Base-by-base conservation (phyloP, 2,888 invertebrate species). In the Trichogramma dendrolimi region DNA sequence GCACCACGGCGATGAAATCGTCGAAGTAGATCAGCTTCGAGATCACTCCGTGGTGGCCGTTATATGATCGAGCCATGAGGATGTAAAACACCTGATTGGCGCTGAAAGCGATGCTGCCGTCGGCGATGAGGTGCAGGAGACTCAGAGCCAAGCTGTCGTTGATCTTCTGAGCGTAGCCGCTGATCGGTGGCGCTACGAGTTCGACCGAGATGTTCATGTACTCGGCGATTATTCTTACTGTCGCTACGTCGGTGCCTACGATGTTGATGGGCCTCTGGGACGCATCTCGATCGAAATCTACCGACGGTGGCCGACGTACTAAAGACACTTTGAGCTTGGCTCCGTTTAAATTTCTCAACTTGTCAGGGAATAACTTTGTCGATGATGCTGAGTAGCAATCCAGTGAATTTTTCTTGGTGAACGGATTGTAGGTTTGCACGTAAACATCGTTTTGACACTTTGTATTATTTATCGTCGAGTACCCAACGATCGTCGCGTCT, bases 1-100 rank as follows among this genome's bases (percentile, higher is more conserved):
- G 66, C 1, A 65, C 62, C 1, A 67, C 4, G 1, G 62, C 55
- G 1, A 63, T 58, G 46, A 66, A 65, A 0, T 48, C 60, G 6
- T 69, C 69, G 7, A 54, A 6, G n/a, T 3, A 38, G 2, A 43
- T 7, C 10, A 11, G 11, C 1, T 49, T 38, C 11, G 57, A 57
- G 27, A 4, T n/a, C 38, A 57, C 53, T 2, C 54, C 52, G 0
- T 53, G 27, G 1, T 14, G 11, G 1, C 10, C 1, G 8, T 11
- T 38, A 10, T 41, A 4, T 11, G 44, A 4, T 1, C n/a, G 38
- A 4, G 47, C 40, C 4, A 50, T 44, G 7, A 57, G n/a, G 6
- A 54, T 46, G 2, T 55, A 49, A 8, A 43, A 63, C 0, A 63
- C 4, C 39, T 60, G 50, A 10, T 63, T 63, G 1, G 57, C 60